Evolutionary conservation across 2,888 invertebrate genomes (phyloP), one percentile per base, ranked within the genome.

Genomic region (Coremacera marginata): DNA sequence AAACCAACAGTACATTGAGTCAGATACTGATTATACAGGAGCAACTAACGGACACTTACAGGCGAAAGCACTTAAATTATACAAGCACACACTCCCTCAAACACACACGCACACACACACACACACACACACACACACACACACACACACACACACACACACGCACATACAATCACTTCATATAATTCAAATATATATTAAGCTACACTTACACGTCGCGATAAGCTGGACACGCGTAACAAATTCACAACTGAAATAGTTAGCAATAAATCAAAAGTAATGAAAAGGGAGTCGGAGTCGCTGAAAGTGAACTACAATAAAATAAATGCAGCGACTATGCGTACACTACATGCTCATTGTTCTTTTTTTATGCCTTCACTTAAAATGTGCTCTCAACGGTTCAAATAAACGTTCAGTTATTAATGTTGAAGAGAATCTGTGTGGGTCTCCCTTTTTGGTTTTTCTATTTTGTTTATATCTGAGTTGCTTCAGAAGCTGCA

Each of bases 161-260:
- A 51, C n/a, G 44, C 19, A 11, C 22, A 57, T 22, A 34, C 34
- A 49, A 31, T 31, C 31, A 31, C 5, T 31, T 3, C 52, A 19
- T 3, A 52, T 52, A 52, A 31, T 19, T 52, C 19, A 62, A 65
- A 14, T 1, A 25, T 62, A 16, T 16, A 25, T 34, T 63, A 63
- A 27, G 16, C 14, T 22, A 65, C 55, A 65, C 27, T 34, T 31
- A 70, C 44, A 49, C 68, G 74, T 77, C 70, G 63, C 55, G 14
- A 72, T 78, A 72, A 71, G 67, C 31, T 60, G 72, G 62, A 76
- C 62, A 72, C 70, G 76, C 75, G 78, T 60, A 68, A 76, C 78
- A 76, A 78, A 78, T 78, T 72, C 67, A 60, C 67, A 60, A 63
- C 16, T 72, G 25, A 72, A 77, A 67, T 67, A 55, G 60, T 8